phyloP scores from a whole-genome alignment of 2,888 invertebrate species.

The Noctua janthe region DNA sequence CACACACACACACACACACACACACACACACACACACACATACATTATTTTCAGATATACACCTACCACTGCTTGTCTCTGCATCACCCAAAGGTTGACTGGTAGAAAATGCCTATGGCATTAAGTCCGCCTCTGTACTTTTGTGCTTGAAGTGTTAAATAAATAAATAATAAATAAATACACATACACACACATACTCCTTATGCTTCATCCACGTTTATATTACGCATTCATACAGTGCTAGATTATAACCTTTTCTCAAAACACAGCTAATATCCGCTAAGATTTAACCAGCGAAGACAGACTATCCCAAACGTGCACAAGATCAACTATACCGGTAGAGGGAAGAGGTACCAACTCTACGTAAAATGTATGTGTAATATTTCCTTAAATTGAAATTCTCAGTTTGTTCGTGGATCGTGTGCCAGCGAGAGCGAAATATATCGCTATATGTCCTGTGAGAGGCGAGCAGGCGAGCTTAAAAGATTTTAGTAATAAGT shows the following conservation, averaged over 20 bases:
- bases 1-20: no score
- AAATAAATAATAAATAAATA: no score
- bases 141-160: no score
- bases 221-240: not conserved
- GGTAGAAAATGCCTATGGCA: no score
- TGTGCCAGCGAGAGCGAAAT: constrained; percentile 46
- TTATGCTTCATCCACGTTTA: not conserved
- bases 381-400: constrained; percentile 66
- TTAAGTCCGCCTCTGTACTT: no score
- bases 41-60: no score
- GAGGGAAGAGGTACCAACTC: not conserved
- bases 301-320: constrained; percentile 32
- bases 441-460: constrained; percentile 56
- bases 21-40: no score
- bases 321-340: constrained; percentile 37
- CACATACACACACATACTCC: not conserved
- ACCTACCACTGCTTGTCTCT: no score
- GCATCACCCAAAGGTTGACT: no score
- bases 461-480: constrained; percentile 55
- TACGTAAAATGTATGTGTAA: constrained; percentile 55
- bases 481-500: constrained; percentile 68
- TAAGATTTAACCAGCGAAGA: constrained; percentile 38
- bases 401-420: constrained; percentile 56
- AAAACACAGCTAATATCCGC: constrained; percentile 31
- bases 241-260: not conserved